Conservation (phyloP, 2,113 vertebrate species). For the Sorex fumeus region DNA sequence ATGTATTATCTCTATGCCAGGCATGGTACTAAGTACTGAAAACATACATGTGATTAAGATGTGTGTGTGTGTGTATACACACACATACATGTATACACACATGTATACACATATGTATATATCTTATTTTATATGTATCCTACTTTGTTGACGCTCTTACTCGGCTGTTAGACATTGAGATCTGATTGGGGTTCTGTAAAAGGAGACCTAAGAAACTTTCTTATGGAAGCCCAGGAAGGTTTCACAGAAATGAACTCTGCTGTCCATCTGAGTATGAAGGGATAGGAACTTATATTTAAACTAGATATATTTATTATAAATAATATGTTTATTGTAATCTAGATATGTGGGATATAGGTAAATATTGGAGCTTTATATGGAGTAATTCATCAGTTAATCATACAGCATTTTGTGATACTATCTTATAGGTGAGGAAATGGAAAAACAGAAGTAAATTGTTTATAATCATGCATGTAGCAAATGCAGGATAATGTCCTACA, state of each 20-base stretch:
- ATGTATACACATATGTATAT: too few species aligned
- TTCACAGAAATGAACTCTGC: background rate
- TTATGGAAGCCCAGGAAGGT: background rate
- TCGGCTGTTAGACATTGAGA: background rate
- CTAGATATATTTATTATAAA: background rate
- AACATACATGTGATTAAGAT: too few species aligned
- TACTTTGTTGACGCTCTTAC: constrained; percentile 32
- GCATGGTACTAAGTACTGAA: too few species aligned
- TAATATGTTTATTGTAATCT: background rate
- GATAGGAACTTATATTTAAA: constrained; percentile 19
- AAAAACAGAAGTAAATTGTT: constrained; percentile 1
- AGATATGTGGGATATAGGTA: background rate
- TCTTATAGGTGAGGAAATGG: constrained; percentile 36
- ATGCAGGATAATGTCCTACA: background rate
- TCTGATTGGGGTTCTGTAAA: background rate
- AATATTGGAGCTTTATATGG: background rate
- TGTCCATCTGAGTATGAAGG: constrained; percentile 1
- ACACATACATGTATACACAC: too few species aligned
- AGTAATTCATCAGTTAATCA: background rate
- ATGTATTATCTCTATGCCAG: background rate
- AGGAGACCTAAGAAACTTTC: constrained; percentile 30
- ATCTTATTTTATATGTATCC: background rate
- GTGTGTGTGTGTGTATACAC: too few species aligned
- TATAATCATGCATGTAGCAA: background rate
- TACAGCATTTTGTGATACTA: constrained; percentile 1